Base-by-base conservation (phyloP, 2,113 vertebrate species). In the Poeciliopsis occidentalis region DNA sequence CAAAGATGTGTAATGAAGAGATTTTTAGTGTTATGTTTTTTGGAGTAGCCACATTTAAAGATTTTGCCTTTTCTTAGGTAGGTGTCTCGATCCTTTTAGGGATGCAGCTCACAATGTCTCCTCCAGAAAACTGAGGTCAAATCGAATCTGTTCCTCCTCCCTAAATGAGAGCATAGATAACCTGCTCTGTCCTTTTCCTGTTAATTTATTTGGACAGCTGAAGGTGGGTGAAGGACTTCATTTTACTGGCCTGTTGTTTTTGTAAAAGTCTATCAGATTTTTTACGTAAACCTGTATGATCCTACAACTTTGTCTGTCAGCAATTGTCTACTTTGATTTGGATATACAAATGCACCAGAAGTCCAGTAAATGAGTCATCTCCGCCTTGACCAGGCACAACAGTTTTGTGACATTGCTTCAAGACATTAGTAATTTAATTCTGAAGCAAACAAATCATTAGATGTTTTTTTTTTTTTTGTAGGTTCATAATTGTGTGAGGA, bases 171-270 rank as follows among this genome's bases (percentile, higher is more conserved):
- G 4, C 27, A 29, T 67, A 70, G 15, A 65, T 44, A 29, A 39
- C 19, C 54, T 41, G 32, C 79, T 73, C 57, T 37, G 26, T 54
- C 4, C 12, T 30, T 76, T 54, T 26, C 22, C 62, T 44, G 19
- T 73, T 70, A 60, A 34, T 26, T 70, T 37, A 6, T 39, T 32
- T 72, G 51, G 29, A 47, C 61, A 12, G 47, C 19, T 54, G 31
- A 69, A 32, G 57, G 32, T 61, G 10, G 60, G 61, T 41, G 11
- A 34, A 44, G 34, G 15, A 19, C 15, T n/a, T 75, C 1, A 22
- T 32, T 57, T 57, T 54, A 8, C 51, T 60, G 0, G 32, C 27
- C 30, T 73, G 47, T 26, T 78, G 5, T 34, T 60, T 22, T 67
- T 17, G 12, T 69, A 70, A 12, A 54, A 11, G 12, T 67, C 27